phyloP scores from a whole-genome alignment of 1,140 invertebrate species.

The Apis cerana region DNA sequence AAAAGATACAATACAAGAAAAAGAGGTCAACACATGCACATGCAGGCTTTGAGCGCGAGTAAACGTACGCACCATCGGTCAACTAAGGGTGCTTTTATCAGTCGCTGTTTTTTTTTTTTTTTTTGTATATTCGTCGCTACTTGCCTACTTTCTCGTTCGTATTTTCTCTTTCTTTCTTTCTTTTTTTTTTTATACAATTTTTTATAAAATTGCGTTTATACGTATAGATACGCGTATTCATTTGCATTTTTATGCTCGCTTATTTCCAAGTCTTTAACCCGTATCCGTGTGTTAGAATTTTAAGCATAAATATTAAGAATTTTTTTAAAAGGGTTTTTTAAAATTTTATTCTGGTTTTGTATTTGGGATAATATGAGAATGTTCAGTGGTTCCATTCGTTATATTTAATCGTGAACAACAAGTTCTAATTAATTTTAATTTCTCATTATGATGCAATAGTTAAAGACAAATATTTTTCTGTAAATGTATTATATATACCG shows the following conservation, averaged over 20 bases:
- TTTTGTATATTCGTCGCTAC: constrained; percentile 27
- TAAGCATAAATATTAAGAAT: no score
- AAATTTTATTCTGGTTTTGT: no score
- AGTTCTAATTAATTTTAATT: no score
- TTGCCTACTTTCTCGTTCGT: constrained; percentile 27
- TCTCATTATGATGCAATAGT: no score
- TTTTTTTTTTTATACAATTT: background rate
- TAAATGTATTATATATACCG: no score
- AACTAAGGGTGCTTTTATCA: constrained; percentile 56
- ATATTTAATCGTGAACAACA: no score
- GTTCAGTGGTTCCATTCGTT: no score
- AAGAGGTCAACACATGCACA: constrained; percentile 67
- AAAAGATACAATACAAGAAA: constrained; percentile 46
- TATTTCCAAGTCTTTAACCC: background rate
- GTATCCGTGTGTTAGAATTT: background rate
- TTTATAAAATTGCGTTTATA: background rate
- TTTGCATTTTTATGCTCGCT: background rate
- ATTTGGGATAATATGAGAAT: no score
- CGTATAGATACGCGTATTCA: no score
- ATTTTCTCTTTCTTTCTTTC: background rate
- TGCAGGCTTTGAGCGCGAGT: constrained; percentile 64
- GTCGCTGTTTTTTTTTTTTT: constrained; percentile 27
- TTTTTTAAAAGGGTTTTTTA: no score
- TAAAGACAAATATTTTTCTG: no score
- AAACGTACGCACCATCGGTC: constrained; percentile 66